Evolutionary conservation across 2,888 invertebrate species (phyloP).

Genomic region (Hemistola chrysoprasaria): DNA sequence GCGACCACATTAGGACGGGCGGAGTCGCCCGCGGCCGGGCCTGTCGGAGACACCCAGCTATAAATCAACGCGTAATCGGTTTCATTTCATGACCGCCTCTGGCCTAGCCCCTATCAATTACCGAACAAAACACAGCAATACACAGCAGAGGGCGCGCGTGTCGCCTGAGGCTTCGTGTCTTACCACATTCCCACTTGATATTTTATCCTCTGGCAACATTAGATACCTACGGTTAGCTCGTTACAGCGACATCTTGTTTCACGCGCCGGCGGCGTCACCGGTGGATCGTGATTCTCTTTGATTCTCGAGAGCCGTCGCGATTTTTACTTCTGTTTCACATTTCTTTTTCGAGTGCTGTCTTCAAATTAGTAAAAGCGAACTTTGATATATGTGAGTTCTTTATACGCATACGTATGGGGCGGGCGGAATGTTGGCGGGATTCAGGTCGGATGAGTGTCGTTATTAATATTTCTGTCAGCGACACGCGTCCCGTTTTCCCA

Average conservation of each 20-base stretch:
- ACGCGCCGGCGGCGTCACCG: constrained; percentile 49
- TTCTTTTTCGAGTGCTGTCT: constrained; percentile 55
- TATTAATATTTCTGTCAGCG: constrained; percentile 70
- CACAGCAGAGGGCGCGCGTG: constrained; percentile 31
- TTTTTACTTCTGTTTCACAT: constrained; percentile 51
- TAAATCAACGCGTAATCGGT: constrained; percentile 43
- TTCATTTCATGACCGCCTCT: constrained; percentile 36
- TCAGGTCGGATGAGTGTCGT: constrained; percentile 33
- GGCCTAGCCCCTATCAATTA: constrained; percentile 32
- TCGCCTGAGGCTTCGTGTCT: constrained; percentile 32
- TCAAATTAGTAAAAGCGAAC: constrained; percentile 57
- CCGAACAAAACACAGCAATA: constrained; percentile 39
- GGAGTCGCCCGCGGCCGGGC: constrained; percentile 32
- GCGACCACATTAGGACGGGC: constrained; percentile 35
- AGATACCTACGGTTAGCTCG: constrained; percentile 58
- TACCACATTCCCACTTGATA: constrained; percentile 26
- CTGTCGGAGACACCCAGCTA: constrained; percentile 39
- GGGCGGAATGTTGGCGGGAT: background rate
- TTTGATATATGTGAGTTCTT: constrained; percentile 33
- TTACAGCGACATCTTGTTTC: constrained; percentile 61
- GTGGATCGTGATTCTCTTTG: constrained; percentile 59
- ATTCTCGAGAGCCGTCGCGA: constrained; percentile 49
- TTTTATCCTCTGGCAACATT: constrained; percentile 46
- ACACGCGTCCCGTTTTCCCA: constrained; percentile 64
- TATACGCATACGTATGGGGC: constrained; percentile 1